A percentile compares a stretch with the other conserved stretches of the same genome.
phyloP scores from a whole-genome alignment of 2,113 vertebrate species.

The Myotis davidii region DNA sequence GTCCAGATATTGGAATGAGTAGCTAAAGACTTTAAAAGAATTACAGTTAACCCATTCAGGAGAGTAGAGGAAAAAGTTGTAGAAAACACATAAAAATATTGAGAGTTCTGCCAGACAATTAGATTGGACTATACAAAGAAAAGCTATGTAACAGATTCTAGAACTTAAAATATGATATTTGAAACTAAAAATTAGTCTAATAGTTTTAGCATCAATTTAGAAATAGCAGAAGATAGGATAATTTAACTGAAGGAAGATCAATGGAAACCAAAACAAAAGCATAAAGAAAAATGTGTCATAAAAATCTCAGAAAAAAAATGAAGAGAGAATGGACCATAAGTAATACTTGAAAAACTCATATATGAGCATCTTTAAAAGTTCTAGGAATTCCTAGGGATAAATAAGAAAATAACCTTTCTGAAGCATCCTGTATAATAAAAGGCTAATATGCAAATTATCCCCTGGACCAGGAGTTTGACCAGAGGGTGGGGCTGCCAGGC shows the following conservation, averaged over 20 bases:
- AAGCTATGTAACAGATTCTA: neutral
- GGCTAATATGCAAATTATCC: no score
- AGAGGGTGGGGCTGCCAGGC: no score
- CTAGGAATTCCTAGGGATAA: neutral
- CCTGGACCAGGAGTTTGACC: no score
- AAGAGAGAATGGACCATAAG: neutral
- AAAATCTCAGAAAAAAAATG: neutral
- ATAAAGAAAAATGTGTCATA: neutral
- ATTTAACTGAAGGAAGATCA: neutral
- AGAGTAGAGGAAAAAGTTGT: neutral
- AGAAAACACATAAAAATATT: constrained; percentile 32
- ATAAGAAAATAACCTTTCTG: neutral
- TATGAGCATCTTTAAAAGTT: neutral
- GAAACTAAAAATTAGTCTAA: constrained; percentile 9
- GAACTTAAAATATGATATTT: constrained; percentile 29
- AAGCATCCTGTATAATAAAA: neutral
- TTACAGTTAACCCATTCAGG: neutral
- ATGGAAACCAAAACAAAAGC: neutral
- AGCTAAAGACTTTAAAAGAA: neutral
- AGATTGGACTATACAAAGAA: neutral
- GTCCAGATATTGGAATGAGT: neutral
- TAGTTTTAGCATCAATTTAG: neutral
- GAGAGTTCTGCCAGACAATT: neutral
- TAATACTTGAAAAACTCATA: neutral
- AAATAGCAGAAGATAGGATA: neutral